A percentile compares a stretch with the other conserved stretches of the same genome.
Evolutionary conservation across 1,140 invertebrate genomes (phyloP).

Genomic region (Tribolium castaneum): DNA sequence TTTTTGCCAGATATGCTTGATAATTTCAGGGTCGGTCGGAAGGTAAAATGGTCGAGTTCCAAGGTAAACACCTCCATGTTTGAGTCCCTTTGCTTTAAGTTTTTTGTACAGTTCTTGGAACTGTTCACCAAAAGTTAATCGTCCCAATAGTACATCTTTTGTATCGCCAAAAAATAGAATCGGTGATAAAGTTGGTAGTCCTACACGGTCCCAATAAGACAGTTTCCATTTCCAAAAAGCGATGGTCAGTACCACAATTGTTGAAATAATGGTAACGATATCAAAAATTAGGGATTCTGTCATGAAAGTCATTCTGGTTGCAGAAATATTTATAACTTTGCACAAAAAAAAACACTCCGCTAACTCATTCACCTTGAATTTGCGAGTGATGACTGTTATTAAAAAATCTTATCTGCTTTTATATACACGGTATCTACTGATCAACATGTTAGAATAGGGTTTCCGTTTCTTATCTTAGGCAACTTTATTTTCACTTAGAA

Average conservation of each 20-base stretch:
- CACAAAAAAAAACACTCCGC: no score
- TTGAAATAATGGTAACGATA: background rate
- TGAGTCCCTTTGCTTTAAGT: constrained; percentile 42
- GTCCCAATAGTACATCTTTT: constrained; percentile 39
- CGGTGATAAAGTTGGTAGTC: constrained; percentile 52
- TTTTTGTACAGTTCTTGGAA: constrained; percentile 53
- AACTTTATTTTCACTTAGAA: no score
- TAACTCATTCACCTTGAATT: no score
- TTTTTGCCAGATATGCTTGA: constrained; percentile 70
- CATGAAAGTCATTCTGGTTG: background rate
- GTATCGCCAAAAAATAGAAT: constrained; percentile 56
- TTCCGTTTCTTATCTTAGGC: no score
- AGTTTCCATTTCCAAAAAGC: constrained; percentile 48
- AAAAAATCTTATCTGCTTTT: no score
- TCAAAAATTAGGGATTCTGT: background rate
- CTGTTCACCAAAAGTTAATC: constrained; percentile 48
- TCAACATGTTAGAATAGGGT: no score
- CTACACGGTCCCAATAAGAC: constrained; percentile 54
- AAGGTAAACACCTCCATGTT: constrained; percentile 60
- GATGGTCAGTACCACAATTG: background rate
- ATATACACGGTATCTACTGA: no score
- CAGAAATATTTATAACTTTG: no score
- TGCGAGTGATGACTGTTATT: no score
- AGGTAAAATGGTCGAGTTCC: constrained; percentile 24
- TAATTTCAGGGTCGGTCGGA: constrained; percentile 64